phyloP scores from a whole-genome alignment of 2,113 vertebrate genomes.

The Gopherus evgoodei region DNA sequence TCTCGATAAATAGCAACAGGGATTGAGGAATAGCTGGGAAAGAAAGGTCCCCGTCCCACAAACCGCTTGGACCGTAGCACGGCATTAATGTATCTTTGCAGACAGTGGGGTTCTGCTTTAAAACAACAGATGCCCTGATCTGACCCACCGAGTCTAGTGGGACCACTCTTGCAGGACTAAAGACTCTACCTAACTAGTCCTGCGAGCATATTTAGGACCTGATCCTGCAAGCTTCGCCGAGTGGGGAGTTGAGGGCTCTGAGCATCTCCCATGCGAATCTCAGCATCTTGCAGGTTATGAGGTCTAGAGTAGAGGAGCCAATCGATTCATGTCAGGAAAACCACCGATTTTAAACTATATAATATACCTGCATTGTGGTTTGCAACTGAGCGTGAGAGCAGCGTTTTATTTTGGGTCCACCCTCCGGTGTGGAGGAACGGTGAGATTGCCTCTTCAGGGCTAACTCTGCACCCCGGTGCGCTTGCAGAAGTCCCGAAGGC shows the following conservation, averaged over 20 bases:
- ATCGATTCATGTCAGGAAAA: too few relatives aligned
- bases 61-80: too few relatives aligned
- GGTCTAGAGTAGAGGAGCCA: background rate
- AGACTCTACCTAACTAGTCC: too few relatives aligned
- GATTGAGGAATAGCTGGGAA: background rate
- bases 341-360: too few relatives aligned
- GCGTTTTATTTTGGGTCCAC: background rate
- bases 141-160: background rate
- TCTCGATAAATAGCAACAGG: background rate
- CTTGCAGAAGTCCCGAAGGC: conserved; percentile 9
- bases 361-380: rapidly evolving
- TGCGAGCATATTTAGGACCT: background rate
- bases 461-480: background rate
- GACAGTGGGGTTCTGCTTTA: too few relatives aligned
- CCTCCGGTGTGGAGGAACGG: rapidly evolving
- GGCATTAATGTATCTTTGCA: too few relatives aligned
- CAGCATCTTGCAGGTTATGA: background rate
- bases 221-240: background rate
- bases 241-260: too few relatives aligned
- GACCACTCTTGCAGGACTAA: too few relatives aligned
- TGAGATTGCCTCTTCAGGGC: too few relatives aligned
- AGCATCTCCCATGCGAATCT: too few relatives aligned
- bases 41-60: background rate
- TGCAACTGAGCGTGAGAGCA: background rate
- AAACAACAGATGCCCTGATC: too few relatives aligned